Evolutionary conservation across 2,113 vertebrate genomes (phyloP), one percentile per base, ranked within the genome.

Genomic region (Petaurus breviceps): DNA sequence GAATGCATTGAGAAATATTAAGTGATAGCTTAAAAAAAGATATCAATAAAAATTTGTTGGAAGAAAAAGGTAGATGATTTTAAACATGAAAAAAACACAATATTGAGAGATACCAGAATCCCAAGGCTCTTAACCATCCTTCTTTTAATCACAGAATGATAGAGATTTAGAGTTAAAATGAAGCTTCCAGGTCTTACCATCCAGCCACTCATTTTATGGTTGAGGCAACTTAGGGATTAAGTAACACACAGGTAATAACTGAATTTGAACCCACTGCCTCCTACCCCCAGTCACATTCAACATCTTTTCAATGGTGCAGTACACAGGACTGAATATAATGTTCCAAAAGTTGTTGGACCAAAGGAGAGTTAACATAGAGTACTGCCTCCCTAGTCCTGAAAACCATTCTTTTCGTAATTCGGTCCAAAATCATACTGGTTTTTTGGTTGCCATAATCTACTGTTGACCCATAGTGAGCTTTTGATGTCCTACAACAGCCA

Each of bases 41-140:
- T 43, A n/a, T 84, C 28, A 68, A 37, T 43, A 84, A 84, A 43
- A 43, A 84, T 23, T 84, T 84, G 43, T 43, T 84, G n/a, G n/a
- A 84, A 84, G 68, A 84, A 43, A 84, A 68, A 84, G 43, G 68
- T 23, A 37, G 14, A 31, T 26, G 51, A 92, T 92, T 49, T 61
- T 53, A 91, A 95, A 93, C n/a, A 91, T 54, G 7, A 4, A 6
- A 95, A 94, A 98, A 95, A 98, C 14, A 61, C 6, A 94, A 84
- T 95, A 97, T 94, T 90, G 96, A 97, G 53, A 95, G 90, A 95
- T n/a, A 77, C 68, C 68, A 84, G n/a, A 84, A 84, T 23, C 7
- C 19, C 68, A 43, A 84, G 19, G 19, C n/a, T 84, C 7, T 23
- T 84, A 23, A 84, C 37, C 3, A 68, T 19, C 19, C 68, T 84